These are phyloP conservation scores for Scartelaos histophorus DNA, from an alignment of 2,113 vertebrate genomes.

Conservation along the genomic window DNA sequence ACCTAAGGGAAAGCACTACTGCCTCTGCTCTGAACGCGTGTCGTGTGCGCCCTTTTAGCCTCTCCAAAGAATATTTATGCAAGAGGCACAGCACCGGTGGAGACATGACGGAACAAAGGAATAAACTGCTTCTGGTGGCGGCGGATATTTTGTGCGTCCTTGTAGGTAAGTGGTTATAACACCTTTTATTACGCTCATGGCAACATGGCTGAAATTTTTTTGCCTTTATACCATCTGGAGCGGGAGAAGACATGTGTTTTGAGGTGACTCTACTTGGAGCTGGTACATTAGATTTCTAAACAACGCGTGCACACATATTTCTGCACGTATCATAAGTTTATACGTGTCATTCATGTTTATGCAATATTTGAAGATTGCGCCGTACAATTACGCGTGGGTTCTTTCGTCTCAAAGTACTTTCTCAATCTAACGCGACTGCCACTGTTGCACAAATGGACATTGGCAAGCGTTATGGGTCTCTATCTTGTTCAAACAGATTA, in stretches of 20 bases:
- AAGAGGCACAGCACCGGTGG: constrained; percentile 11
- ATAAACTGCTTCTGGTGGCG: constrained; percentile 78
- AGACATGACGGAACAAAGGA: constrained; percentile 74
- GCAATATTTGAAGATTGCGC: neutral
- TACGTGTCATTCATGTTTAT: neutral
- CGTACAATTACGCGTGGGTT: neutral
- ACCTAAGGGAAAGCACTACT: neutral
- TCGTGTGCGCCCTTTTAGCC: neutral
- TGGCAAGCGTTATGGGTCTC: neutral
- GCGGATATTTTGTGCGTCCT: constrained; percentile 85
- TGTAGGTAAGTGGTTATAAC: constrained; percentile 77
- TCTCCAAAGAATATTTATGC: constrained; percentile 18
- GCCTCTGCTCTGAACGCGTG: neutral
- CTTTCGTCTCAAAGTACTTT: neutral
- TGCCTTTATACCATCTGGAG: neutral
- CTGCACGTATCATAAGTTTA: neutral
- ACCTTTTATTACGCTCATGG: neutral
- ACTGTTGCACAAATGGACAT: neutral
- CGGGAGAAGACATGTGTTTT: neutral
- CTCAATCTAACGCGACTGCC: neutral
- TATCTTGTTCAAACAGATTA: constrained; percentile 55
- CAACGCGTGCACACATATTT: constrained; percentile 5
- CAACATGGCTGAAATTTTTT: constrained; percentile 48
- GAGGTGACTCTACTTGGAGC: no score
- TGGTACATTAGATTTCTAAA: constrained; percentile 19